Evolutionary conservation across 2,888 invertebrate genomes (phyloP).

Genomic region (Leptinotarsa tumamoca): DNA sequence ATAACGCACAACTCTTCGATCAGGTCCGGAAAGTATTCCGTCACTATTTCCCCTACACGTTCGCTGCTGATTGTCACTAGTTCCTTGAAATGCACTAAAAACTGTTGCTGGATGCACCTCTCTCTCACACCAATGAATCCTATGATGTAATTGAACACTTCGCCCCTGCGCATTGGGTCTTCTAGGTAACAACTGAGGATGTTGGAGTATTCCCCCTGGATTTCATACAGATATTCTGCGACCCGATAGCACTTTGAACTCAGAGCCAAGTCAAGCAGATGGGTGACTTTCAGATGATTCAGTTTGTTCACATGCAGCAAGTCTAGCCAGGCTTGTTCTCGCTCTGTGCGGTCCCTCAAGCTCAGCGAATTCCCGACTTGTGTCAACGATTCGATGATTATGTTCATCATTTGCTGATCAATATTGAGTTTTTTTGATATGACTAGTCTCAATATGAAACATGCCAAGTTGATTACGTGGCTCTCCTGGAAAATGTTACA

Average conservation of each 20-base stretch:
- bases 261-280: constrained; percentile 73
- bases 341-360: constrained; percentile 72
- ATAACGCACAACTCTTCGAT: constrained; percentile 66
- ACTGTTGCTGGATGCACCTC: constrained; percentile 67
- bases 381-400: constrained; percentile 69
- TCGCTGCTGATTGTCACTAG: constrained; percentile 73
- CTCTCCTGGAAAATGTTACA: constrained; percentile 66
- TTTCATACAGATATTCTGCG: constrained; percentile 77
- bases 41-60: constrained; percentile 74
- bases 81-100: constrained; percentile 66
- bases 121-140: constrained; percentile 65
- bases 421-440: constrained; percentile 61
- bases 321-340: constrained; percentile 81
- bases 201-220: constrained; percentile 70
- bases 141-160: constrained; percentile 72
- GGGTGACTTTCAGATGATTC: constrained; percentile 70
- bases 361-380: constrained; percentile 56
- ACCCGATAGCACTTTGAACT: constrained; percentile 78
- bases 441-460: constrained; percentile 63
- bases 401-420: constrained; percentile 69
- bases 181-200: constrained; percentile 77
- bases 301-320: constrained; percentile 74
- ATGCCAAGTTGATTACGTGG: constrained; percentile 66
- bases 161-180: constrained; percentile 73
- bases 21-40: constrained; percentile 69